Evolutionary conservation across 1,140 invertebrate species (phyloP).

Genomic region (Diorhabda elongata): DNA sequence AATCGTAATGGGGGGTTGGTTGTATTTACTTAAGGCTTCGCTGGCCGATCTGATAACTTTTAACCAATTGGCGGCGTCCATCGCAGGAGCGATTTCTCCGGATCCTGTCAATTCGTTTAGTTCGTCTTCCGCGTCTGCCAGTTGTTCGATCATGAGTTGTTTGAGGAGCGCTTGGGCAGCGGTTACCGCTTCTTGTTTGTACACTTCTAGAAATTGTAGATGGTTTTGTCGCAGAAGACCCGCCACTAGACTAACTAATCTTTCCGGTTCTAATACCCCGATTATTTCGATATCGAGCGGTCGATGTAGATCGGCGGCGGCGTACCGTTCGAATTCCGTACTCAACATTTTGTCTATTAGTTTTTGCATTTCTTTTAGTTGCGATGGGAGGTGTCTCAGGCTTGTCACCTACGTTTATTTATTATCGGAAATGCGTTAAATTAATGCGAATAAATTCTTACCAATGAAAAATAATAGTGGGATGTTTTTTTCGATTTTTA

Average conservation of each 20-base stretch:
- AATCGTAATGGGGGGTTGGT: too few relatives aligned
- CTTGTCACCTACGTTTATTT: slow-evolving; percentile 62
- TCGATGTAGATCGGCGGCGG: slow-evolving; percentile 87
- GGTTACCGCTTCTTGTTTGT: slow-evolving; percentile 84
- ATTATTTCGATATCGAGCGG: slow-evolving; percentile 58
- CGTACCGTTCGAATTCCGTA: slow-evolving; percentile 90
- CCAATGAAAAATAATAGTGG: too few relatives aligned
- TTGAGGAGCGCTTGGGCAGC: slow-evolving; percentile 86
- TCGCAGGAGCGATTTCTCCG: slow-evolving; percentile 61
- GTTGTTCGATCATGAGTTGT: slow-evolving; percentile 77
- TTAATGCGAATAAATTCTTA: too few relatives aligned
- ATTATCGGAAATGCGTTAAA: too few relatives aligned
- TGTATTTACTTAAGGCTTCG: slow-evolving; percentile 52
- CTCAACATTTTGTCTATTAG: slow-evolving; percentile 96
- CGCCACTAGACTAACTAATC: slow-evolving; percentile 64
- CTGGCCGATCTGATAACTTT: slow-evolving; percentile 72
- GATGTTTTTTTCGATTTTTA: too few relatives aligned
- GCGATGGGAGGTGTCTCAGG: slow-evolving; percentile 91
- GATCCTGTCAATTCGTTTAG: slow-evolving; percentile 62
- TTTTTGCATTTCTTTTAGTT: slow-evolving; percentile 94
- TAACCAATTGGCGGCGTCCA: slow-evolving; percentile 76
- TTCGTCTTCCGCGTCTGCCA: slow-evolving; percentile 64
- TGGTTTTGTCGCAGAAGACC: slow-evolving; percentile 82
- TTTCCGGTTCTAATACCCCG: slow-evolving; percentile 73
- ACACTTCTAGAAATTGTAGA: slow-evolving; percentile 83